Evolutionary conservation across 2,797 vertebrate species (phyloP).

Genomic region (Hafferia zeledoni): DNA sequence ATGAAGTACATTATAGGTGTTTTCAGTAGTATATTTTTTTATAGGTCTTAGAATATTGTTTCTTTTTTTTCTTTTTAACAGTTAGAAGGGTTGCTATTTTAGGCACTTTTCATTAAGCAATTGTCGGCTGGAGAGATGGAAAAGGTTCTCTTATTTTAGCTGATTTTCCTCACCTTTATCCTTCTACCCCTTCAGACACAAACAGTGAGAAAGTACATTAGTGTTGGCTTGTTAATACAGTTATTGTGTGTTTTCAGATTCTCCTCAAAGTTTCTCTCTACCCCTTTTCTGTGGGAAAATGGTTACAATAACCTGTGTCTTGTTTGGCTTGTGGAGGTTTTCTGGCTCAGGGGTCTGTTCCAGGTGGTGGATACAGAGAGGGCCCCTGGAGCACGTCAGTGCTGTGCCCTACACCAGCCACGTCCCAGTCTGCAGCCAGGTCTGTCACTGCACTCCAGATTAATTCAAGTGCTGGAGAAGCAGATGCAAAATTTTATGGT

Average conservation of each 20-base stretch:
- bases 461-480: not conserved
- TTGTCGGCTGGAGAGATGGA: not conserved
- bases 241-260: not conserved
- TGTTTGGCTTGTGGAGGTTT: not conserved
- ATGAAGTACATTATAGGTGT: not conserved
- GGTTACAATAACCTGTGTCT: not conserved
- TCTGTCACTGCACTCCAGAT: not conserved
- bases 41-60: not conserved
- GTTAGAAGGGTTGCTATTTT: not conserved
- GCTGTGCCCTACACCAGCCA: not conserved
- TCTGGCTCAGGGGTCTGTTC: not conserved
- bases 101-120: not conserved
- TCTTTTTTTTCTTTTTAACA: not conserved
- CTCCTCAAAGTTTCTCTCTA: not conserved
- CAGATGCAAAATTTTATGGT: not conserved
- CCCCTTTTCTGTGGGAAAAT: not conserved
- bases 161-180: not conserved
- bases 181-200: not conserved
- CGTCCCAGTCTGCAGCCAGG: not conserved
- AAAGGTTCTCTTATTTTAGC: not conserved
- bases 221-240: not conserved
- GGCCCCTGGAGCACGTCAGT: accelerated
- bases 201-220: not conserved
- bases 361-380: not conserved
- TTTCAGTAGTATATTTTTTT: not conserved